Conservation (phyloP, 2,888 invertebrate genomes). For the Eristalinus aeneus region DNA sequence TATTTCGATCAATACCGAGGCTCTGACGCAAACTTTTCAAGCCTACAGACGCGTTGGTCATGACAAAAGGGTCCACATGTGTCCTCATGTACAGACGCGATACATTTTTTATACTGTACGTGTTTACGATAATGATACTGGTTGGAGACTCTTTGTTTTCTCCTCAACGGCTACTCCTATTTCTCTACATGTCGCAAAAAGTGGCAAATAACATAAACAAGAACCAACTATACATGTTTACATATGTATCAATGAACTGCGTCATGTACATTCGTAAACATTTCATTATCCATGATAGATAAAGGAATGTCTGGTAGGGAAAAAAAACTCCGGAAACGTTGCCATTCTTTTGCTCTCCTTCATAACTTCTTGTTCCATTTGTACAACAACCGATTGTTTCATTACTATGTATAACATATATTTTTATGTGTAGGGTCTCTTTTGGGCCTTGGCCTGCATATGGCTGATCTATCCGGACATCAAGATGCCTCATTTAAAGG, state of each 20-base stretch:
- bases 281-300: constrained; percentile 37
- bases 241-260: not conserved
- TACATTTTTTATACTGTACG: not conserved
- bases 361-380: constrained; percentile 28
- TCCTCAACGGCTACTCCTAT: not conserved
- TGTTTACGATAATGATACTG: constrained; percentile 6
- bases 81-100: not conserved
- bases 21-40: constrained; percentile 10
- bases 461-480: constrained; percentile 86
- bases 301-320: not conserved
- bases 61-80: constrained; percentile 4
- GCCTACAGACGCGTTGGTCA: not conserved
- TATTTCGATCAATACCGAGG: constrained; percentile 26
- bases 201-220: constrained; percentile 14
- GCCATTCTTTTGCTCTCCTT: constrained; percentile 2
- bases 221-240: not conserved
- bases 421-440: constrained; percentile 83
- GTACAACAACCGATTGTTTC: not conserved
- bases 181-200: not conserved
- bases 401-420: constrained; percentile 10
- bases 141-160: not conserved
- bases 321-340: constrained; percentile 2
- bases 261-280: constrained; percentile 35
- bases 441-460: constrained; percentile 88
- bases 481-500: constrained; percentile 87